Evolutionary conservation across 2,113 vertebrate species (phyloP).

Genomic region (Lethenteron reissneri): DNA sequence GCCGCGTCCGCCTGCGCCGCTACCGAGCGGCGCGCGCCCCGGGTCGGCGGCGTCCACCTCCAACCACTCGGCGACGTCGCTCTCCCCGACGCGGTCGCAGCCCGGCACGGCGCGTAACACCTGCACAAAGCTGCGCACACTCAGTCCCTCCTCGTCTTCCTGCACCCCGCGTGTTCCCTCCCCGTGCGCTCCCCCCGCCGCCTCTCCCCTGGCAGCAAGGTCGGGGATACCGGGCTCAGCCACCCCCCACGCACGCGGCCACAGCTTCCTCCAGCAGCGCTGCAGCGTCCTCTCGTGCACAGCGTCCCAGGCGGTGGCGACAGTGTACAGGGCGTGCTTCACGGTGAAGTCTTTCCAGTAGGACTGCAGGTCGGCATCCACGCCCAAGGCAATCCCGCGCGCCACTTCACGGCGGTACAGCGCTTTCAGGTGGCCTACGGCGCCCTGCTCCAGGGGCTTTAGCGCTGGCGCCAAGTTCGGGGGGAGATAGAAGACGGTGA

Average conservation of each 20-base stretch:
- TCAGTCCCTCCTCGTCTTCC: neutral
- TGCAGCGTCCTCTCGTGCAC: constrained; percentile 5
- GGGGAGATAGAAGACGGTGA: neutral
- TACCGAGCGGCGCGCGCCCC: neutral
- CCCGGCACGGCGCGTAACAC: constrained; percentile 1
- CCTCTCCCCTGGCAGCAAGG: neutral
- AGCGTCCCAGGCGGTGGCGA: constrained; percentile 2
- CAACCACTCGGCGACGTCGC: neutral
- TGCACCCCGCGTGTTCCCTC: neutral
- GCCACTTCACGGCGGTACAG: constrained; percentile 2
- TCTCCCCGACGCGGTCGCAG: neutral
- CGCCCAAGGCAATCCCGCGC: neutral
- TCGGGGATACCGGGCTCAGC: too few species aligned
- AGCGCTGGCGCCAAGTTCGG: neutral
- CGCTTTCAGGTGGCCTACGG: neutral
- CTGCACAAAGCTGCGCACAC: constrained; percentile 1
- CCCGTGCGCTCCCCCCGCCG: neutral
- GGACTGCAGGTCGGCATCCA: neutral
- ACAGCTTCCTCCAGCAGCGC: neutral
- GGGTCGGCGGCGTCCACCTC: constrained; percentile 1
- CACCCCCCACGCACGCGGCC: neutral
- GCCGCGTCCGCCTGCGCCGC: too few species aligned
- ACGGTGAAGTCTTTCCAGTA: neutral
- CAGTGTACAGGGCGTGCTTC: neutral
- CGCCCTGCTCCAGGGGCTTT: constrained; percentile 1